Evolutionary conservation across 2,797 vertebrate species (phyloP), one percentile per base, ranked within the genome.

Genomic region (Glossophaga mutica): DNA sequence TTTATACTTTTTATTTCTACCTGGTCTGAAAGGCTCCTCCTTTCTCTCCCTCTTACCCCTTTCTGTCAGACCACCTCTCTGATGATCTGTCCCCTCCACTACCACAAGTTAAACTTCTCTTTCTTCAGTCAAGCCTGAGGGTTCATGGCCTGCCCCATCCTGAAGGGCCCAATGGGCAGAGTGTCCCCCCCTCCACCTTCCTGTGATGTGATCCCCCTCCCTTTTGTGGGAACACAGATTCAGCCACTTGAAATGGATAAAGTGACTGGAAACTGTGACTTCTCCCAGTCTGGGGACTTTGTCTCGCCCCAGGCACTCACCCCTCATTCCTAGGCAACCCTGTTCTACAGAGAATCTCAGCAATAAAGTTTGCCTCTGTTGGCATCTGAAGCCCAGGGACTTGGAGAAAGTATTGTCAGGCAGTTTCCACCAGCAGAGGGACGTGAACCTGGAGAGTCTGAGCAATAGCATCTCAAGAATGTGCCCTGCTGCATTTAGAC

Each of bases 371-470:
- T 26, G 4, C 46, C 48, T 76, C 15, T n/a, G 2, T 67, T 24
- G 6, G 18, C 46, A 22, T 77, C 59, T 39, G 90, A 84, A 95
- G 65, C 59, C 86, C 77, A 88, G 65, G 62, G 55, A 67, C 77
- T 48, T 87, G 67, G 34, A 84, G 52, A 68, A 95, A 95, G 50
- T 76, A 57, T 37, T 48, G 29, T 68, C 78, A 55, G 44, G 76
- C 87, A 86, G 21, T 65, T 93, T 59, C 93, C 37, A 92, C 94
- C 91, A 94, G 74, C 34, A 95, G 92, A 96, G 85, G 92, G 71
- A 93, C 59, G 46, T 14, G 57, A 79, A 93, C 81, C 59, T 50
- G 73, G 87, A 71, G 57, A 87, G n/a, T 73, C 89, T 67, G 77
- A 81, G 94, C 93, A 92, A 94, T 15, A 82, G 59, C 18, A 70